phyloP scores from a whole-genome alignment of 2,797 vertebrate species.

The Microchirus variegatus region DNA sequence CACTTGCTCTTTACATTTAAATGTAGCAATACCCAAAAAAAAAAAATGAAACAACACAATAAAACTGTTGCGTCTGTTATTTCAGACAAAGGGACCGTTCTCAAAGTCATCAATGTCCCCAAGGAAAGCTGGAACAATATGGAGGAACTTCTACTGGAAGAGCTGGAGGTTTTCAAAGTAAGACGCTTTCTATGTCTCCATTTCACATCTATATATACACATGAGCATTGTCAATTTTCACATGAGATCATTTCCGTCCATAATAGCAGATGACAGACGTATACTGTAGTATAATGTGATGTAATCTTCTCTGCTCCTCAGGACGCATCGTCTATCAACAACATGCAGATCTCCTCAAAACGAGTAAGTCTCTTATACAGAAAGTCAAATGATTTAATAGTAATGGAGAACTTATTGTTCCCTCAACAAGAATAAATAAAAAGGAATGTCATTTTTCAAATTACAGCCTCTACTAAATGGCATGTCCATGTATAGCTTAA shows the following conservation, averaged over 20 bases:
- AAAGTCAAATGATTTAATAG: not conserved
- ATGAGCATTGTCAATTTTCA: not conserved
- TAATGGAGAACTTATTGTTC: too few relatives aligned
- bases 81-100: constrained; percentile 90
- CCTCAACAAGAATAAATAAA: too few relatives aligned
- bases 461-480: not conserved
- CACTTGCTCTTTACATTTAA: not conserved
- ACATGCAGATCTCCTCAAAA: constrained; percentile 97
- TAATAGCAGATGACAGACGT: not conserved
- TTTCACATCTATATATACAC: not conserved
- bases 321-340: constrained; percentile 89
- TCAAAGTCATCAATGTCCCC: constrained; percentile 95
- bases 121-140: constrained; percentile 88
- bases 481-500: not conserved
- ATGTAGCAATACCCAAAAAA: not conserved
- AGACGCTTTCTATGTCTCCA: constrained; percentile 29
- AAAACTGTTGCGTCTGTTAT: not conserved
- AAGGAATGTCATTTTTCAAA: not conserved
- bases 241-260: not conserved
- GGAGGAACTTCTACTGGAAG: constrained; percentile 92
- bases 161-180: constrained; percentile 95
- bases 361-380: constrained; percentile 80
- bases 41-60: not conserved
- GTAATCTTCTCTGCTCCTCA: constrained; percentile 59
- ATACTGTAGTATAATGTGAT: not conserved